phyloP scores from a whole-genome alignment of 1,140 invertebrate genomes.

The Drosophila setifemur region DNA sequence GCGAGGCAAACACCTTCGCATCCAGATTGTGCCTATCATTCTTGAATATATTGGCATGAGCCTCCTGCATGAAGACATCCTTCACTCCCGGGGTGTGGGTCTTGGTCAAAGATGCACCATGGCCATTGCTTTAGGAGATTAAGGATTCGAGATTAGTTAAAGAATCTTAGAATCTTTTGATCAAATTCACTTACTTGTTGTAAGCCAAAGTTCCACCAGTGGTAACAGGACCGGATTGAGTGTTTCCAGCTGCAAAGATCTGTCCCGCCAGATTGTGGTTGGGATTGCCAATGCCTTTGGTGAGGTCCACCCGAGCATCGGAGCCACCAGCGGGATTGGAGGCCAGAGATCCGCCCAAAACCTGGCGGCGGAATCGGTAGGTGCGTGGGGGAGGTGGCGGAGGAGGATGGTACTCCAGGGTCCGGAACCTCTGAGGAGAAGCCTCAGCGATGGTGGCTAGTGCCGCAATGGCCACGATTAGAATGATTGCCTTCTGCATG shows the following conservation, averaged over 20 bases:
- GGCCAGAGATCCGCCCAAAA: slow-evolving; percentile 56
- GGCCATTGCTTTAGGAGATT: slow-evolving; percentile 42
- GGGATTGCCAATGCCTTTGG: slow-evolving; percentile 62
- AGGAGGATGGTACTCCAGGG: slow-evolving; percentile 47
- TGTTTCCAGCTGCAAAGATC: slow-evolving; percentile 72
- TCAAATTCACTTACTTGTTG: slow-evolving; percentile 60
- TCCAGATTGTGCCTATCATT: slow-evolving; percentile 65
- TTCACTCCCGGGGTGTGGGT: slow-evolving; percentile 68
- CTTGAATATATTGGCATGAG: slow-evolving; percentile 70
- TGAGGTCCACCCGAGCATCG: slow-evolving; percentile 53
- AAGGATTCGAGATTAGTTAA: background rate
- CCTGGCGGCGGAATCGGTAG: slow-evolving; percentile 58
- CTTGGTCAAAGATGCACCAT: slow-evolving; percentile 62
- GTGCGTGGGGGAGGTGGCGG: slow-evolving; percentile 25
- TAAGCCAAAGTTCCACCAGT: slow-evolving; percentile 67
- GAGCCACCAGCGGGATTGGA: slow-evolving; percentile 67
- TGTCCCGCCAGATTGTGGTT: slow-evolving; percentile 67
- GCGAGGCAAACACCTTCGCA: slow-evolving; percentile 70
- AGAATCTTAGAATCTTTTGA: background rate
- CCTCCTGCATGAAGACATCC: slow-evolving; percentile 61
- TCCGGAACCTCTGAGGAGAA: slow-evolving; percentile 40
- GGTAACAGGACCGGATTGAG: slow-evolving; percentile 53
- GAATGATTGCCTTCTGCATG: slow-evolving; percentile 54
- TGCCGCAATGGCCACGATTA: slow-evolving; percentile 49
- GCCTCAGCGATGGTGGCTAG: slow-evolving; percentile 49